phyloP scores from a whole-genome alignment of 2,888 invertebrate genomes.

The Macrophya alboannulata region DNA sequence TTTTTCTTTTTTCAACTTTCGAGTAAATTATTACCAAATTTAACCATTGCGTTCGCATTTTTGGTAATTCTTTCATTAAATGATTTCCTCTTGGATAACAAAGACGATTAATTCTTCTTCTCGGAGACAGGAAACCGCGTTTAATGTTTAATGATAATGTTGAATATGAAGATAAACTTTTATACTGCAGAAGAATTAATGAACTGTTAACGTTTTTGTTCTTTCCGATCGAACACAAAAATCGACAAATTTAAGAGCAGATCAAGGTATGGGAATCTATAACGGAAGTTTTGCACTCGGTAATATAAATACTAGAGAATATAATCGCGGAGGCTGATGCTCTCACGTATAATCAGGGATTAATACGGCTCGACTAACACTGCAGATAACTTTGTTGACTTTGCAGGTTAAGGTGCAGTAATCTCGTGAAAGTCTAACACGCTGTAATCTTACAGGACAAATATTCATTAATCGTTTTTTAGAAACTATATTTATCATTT shows the following conservation, averaged over 20 bases:
- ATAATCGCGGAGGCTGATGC: neutral
- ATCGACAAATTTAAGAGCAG: neutral
- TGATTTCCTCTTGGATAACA: neutral
- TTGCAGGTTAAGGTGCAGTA: neutral
- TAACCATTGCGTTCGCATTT: neutral
- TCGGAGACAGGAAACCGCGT: neutral
- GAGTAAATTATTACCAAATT: too few species aligned
- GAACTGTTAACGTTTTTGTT: neutral
- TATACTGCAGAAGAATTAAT: neutral
- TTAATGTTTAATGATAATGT: too few species aligned
- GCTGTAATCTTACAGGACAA: conserved; percentile 5
- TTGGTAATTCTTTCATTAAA: neutral
- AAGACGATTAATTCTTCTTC: neutral
- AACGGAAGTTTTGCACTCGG: neutral
- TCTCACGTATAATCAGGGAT: neutral
- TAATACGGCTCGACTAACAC: neutral
- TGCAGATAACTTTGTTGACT: conserved; percentile 28
- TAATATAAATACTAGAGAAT: neutral
- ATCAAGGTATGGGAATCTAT: neutral
- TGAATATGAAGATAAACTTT: neutral
- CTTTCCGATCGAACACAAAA: neutral
- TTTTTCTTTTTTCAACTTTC: neutral
- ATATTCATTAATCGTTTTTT: conserved; percentile 21
- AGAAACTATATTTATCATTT: neutral
- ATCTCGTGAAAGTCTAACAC: conserved; percentile 1